Evolutionary conservation across 2,797 vertebrate genomes (phyloP), one percentile per base, ranked within the genome.

Genomic region (Dallia pectoralis): DNA sequence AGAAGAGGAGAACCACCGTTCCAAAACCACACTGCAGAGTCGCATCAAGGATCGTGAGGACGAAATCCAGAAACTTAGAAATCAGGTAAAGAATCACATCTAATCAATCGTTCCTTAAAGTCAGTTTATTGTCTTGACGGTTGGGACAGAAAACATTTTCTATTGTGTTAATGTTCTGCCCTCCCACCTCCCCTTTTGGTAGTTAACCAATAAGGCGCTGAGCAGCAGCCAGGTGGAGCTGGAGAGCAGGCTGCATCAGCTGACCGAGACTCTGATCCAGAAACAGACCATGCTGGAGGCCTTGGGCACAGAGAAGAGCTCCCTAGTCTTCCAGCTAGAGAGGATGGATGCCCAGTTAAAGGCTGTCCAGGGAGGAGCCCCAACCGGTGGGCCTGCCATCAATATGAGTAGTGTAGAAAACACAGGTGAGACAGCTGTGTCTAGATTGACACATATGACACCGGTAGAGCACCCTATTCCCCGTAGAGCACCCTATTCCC

Each of bases 231-330:
- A 99, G 83, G 90, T 88, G 0, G 97, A 99, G 87, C 91, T 99
- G 83, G 98, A 99, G 89, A 96, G 94, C 62, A 94, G 97, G 0
- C 95, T 99, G 78, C 97, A 99, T 87, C 98, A 99, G 88, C 92
- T 99, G 79, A 99, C 97, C 0, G 97, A 99, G 91, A 97, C 97
- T 0, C 91, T 99, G 83, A 99, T 99, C 90, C 98, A 99, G 93
- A 99, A 99, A 85, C 98, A 99, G 91, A 99, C 97, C 5, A 94
- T 97, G 96, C 88, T 99, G 87, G 98, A 99, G 89, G 96, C 94
- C 72, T 91, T 99, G 80, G 96, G 98, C 83, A 99, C 98, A 0
- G 98, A 99, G 71, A 99, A 99, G 79, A 99, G 92, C 87, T 96
- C 97, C 0, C 94, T 99, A 69, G 95, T 95, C 73, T 98, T 98